phyloP scores from a whole-genome alignment of 2,113 vertebrate genomes.

The Cephalopterus ornatus region DNA sequence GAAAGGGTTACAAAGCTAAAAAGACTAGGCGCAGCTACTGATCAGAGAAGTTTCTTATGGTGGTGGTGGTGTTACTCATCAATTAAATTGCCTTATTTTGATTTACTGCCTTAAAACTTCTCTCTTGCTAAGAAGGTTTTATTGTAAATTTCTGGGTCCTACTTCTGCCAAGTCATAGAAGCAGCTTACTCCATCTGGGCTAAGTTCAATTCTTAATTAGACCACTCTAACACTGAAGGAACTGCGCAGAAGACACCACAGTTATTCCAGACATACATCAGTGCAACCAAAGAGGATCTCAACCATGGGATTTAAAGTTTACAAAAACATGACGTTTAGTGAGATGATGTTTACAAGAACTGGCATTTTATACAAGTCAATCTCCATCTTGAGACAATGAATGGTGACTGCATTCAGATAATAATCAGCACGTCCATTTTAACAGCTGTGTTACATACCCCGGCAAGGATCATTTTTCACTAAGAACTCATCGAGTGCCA shows the following conservation, averaged over 20 bases:
- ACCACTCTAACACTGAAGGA: background rate
- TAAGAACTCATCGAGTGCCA: conserved; percentile 97
- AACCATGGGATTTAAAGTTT: conserved; percentile 19
- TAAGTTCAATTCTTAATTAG: background rate
- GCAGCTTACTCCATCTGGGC: background rate
- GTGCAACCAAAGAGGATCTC: background rate
- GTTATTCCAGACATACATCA: background rate
- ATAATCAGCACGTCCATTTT: background rate
- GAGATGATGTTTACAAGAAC: conserved; percentile 30
- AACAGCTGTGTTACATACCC: conserved; percentile 77
- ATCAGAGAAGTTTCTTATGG: background rate
- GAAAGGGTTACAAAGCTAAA: background rate
- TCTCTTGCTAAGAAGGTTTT: background rate
- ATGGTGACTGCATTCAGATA: background rate
- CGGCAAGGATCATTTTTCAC: conserved; percentile 99
- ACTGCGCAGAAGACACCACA: background rate
- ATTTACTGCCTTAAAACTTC: background rate
- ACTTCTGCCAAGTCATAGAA: conserved; percentile 17
- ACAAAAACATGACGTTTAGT: conserved; percentile 25
- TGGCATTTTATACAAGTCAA: background rate
- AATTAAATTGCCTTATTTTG: background rate
- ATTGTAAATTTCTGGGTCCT: background rate
- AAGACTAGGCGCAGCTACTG: background rate
- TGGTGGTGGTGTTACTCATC: background rate
- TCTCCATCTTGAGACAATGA: conserved; percentile 2